Evolutionary conservation across 2,888 invertebrate genomes (phyloP).

Genomic region (Bombylius discolor): DNA sequence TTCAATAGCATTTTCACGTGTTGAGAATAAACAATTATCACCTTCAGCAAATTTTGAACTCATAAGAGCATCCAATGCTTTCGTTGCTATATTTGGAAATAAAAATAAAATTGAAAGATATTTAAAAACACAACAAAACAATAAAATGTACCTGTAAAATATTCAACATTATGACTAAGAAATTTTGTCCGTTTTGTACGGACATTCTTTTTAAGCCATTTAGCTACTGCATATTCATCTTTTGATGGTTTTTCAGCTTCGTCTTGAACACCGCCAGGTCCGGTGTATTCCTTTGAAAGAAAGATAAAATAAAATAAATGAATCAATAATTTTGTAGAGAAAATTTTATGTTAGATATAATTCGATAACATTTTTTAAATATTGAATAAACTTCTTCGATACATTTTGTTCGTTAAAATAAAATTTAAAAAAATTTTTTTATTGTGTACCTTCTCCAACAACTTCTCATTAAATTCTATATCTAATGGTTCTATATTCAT

Average conservation of each 20-base stretch:
- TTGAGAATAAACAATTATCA: slow-evolving; percentile 63
- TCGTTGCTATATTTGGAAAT: slow-evolving; percentile 43
- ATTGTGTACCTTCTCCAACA: neutral
- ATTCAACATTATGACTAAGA: slow-evolving; percentile 90
- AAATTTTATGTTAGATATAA: too few relatives aligned
- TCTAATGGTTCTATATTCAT: neutral
- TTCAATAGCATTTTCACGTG: slow-evolving; percentile 64
- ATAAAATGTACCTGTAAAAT: slow-evolving; percentile 73
- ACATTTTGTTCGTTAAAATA: too few relatives aligned
- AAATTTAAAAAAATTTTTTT: too few relatives aligned
- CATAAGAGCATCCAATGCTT: slow-evolving; percentile 83
- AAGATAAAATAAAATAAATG: neutral
- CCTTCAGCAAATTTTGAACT: slow-evolving; percentile 81
- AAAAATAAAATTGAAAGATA: slow-evolving; percentile 2
- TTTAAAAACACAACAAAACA: too few relatives aligned
- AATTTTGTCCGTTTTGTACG: slow-evolving; percentile 93
- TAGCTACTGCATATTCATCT: slow-evolving; percentile 85
- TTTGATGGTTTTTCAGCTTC: slow-evolving; percentile 65
- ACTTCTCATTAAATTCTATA: neutral
- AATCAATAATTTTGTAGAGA: too few relatives aligned
- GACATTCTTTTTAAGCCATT: slow-evolving; percentile 86
- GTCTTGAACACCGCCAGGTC: slow-evolving; percentile 37
- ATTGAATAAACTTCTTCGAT: too few relatives aligned
- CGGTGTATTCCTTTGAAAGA: slow-evolving; percentile 31
- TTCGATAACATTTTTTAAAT: too few relatives aligned